Evolutionary conservation across 2,888 invertebrate genomes (phyloP).

Genomic region (Myathropa florea): DNA sequence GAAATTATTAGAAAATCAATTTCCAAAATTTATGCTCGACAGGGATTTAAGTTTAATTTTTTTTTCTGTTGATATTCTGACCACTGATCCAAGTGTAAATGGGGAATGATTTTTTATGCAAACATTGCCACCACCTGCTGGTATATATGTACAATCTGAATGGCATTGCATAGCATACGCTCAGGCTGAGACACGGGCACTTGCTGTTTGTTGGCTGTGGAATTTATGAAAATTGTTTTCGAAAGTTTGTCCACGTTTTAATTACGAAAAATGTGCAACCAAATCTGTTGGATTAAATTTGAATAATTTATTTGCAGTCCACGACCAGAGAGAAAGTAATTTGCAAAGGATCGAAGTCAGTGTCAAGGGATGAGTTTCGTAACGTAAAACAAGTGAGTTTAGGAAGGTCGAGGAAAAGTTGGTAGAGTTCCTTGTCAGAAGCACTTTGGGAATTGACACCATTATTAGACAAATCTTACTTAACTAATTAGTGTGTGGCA

Average conservation of each 20-base stretch:
- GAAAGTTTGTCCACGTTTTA: not conserved
- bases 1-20: not conserved
- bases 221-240: not conserved
- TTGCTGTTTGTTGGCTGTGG: not conserved
- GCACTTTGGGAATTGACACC: not conserved
- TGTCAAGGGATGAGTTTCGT: not conserved
- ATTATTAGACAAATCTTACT: not conserved
- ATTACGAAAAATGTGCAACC: not conserved
- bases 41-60: not conserved
- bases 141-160: too few species aligned
- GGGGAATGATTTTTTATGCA: not conserved
- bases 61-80: not conserved
- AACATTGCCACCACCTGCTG: not conserved
- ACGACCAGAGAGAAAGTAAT: not conserved
- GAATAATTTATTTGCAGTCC: not conserved
- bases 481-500: not conserved
- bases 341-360: not conserved
- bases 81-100: not conserved
- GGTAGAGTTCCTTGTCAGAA: not conserved
- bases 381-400: not conserved
- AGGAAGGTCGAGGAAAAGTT: not conserved
- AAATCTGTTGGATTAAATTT: slow-evolving; percentile 1
- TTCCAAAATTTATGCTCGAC: not conserved
- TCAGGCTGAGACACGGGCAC: not conserved
- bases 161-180: not conserved